A percentile compares a stretch with the other conserved stretches of the same genome.
Conservation (phyloP, 2,113 vertebrate species). For the Siphamia tubifer region DNA sequence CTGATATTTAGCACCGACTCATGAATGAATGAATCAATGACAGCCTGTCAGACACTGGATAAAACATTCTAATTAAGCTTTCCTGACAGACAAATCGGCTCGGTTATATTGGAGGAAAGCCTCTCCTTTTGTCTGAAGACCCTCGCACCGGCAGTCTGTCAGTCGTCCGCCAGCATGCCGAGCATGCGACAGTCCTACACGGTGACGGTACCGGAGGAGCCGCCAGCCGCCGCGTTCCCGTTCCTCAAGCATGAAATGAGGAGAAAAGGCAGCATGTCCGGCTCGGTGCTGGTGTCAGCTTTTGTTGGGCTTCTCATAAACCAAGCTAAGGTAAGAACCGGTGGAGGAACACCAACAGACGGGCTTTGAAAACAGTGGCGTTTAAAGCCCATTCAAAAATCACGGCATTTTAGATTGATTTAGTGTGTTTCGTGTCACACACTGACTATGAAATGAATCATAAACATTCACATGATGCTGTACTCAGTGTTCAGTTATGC, state of each 20-base stretch:
- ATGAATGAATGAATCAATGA: constrained; percentile 31
- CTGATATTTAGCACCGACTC: not conserved
- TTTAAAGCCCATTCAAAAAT: not conserved
- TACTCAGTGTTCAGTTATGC: not conserved
- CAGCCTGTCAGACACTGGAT: not conserved
- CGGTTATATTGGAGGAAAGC: not conserved
- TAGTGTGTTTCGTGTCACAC: not conserved
- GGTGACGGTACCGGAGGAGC: constrained; percentile 90
- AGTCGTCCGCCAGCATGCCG: constrained; percentile 63
- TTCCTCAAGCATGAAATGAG: constrained; percentile 88
- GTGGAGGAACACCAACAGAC: no score
- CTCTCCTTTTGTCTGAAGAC: not conserved
- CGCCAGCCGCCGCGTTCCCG: constrained; percentile 82
- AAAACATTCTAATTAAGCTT: not conserved
- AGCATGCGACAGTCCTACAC: constrained; percentile 91
- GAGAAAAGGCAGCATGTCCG: constrained; percentile 81
- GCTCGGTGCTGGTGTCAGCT: constrained; percentile 91
- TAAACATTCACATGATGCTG: not conserved
- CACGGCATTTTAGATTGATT: not conserved
- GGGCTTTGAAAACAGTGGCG: not conserved
- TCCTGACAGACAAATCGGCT: not conserved
- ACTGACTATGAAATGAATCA: not conserved
- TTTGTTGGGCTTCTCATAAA: constrained; percentile 94
- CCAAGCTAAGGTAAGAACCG: constrained; percentile 90
- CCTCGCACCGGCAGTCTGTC: not conserved